Percentiles rank a stretch among this genome's conserved stretches.
These are phyloP conservation scores for Deladenus siricidicola DNA, from an alignment of 2,888 invertebrate genomes.

Conservation along the genomic window DNA sequence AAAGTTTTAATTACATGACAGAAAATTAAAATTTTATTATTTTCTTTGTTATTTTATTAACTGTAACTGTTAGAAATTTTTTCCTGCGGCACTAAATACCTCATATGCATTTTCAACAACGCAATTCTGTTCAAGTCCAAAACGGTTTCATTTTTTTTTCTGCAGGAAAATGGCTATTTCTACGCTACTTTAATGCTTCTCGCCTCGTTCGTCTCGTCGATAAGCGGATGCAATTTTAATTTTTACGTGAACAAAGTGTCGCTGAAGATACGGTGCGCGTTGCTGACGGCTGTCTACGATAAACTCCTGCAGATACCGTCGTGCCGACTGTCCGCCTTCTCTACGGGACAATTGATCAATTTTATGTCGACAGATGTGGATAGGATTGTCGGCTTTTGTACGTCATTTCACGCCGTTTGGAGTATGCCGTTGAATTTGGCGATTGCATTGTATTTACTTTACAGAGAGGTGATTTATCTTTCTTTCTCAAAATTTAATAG, in stretches of 20 bases:
- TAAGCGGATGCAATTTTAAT: conserved; percentile 79
- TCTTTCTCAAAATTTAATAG: too few relatives aligned
- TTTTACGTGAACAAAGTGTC: conserved; percentile 61
- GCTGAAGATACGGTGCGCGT: conserved; percentile 67
- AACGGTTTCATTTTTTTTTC: too few relatives aligned
- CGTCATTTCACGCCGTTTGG: conserved; percentile 91
- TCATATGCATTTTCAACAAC: too few relatives aligned
- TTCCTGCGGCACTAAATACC: too few relatives aligned
- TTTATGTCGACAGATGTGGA: conserved; percentile 94
- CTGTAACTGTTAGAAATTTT: too few relatives aligned
- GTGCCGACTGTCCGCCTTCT: conserved; percentile 35
- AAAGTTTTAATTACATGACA: too few relatives aligned
- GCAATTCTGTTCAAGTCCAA: too few relatives aligned
- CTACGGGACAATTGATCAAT: conserved; percentile 79
- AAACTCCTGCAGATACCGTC: conserved; percentile 39
- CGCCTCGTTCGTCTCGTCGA: conserved; percentile 66
- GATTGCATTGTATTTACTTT: conserved; percentile 73
- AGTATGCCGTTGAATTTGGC: conserved; percentile 83
- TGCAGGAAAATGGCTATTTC: conserved; percentile 54
- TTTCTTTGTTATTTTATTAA: too few relatives aligned
- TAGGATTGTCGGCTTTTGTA: conserved; percentile 85
- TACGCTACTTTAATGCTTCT: conserved; percentile 63
- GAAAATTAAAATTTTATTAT: too few relatives aligned
- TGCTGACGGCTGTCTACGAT: conserved; percentile 67
- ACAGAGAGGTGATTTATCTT: conserved; percentile 56